Base-by-base conservation (phyloP, 2,888 invertebrate species). In the Acrocyrtus sp. region DNA sequence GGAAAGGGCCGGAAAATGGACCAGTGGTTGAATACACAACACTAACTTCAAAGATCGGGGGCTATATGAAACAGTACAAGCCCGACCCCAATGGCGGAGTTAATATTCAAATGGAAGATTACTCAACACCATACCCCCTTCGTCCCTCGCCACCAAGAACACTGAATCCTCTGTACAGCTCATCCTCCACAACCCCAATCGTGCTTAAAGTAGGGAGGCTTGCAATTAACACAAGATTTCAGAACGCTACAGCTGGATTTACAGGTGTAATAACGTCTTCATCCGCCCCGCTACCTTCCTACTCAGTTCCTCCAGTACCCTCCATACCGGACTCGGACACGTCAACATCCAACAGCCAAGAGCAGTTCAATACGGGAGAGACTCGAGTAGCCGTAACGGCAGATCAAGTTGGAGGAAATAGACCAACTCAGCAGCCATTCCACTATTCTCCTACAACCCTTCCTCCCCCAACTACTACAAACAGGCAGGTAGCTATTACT, bases 401-500 rank as follows among this genome's bases (percentile, higher is more conserved):
- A 22, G 81, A 81, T 54, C 78, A 80, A 75, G 62, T 81, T 22
- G 78, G 79, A 39, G 77, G 77, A 65, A 72, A 72, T 21, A 61
- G 79, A 34, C 81, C 81, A 3, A 81, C 81, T 6, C 63, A 58
- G 17, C 58, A 29, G 8, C 81, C 81, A n/a, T 81, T 81, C 61
- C 80, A 80, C 56, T 79, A 78, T 67, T 72, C 68, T 1, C 68
- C 75, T 0, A 61, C 78, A 6, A 75, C 78, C 0, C 51, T 63
- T 1, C 57, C 76, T 10, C 75, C 78, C 1, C 15, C 63, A 8
- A 75, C 78, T 27, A 76, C 78, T 1, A 74, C 76, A 0, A 48
- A 53, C 6, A 47, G 58, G 1, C 19, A 54, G 1, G 39, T 50
- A 27, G 22, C 47, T 15, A 58, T 48, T 15, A 26, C 24, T 27